phyloP scores from a whole-genome alignment of 2,113 vertebrate species.

The Lanius collurio region DNA sequence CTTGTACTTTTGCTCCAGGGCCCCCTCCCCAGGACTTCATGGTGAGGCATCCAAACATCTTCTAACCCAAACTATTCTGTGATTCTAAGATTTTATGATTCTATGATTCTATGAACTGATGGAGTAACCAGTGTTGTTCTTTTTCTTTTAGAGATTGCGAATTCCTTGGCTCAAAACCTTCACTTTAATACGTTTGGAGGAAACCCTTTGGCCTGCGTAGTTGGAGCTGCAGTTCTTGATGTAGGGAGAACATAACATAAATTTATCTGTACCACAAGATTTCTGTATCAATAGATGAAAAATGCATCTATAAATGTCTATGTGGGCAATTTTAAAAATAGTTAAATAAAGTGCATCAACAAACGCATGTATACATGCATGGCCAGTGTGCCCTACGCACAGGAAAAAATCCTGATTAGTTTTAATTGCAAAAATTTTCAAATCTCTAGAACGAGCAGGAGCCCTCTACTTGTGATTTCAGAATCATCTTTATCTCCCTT shows the following conservation, averaged over 20 bases:
- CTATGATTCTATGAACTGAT: not conserved
- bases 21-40: too few relatives aligned
- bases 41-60: too few relatives aligned
- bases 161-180: constrained; percentile 70
- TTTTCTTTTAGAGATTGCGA: constrained; percentile 83
- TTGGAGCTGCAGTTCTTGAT: constrained; percentile 87
- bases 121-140: not conserved
- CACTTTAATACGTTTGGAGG: constrained; percentile 94
- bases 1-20: too few relatives aligned
- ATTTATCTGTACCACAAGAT: not conserved
- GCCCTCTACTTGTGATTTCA: not conserved
- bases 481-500: not conserved
- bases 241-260: constrained; percentile 60
- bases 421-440: not conserved
- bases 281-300: not conserved
- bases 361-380: not conserved
- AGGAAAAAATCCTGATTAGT: not conserved
- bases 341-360: not conserved
- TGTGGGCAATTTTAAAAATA: not conserved
- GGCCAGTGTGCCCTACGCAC: not conserved
- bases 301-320: not conserved
- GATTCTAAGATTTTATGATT: not conserved
- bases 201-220: constrained; percentile 82
- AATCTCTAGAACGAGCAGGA: not conserved
- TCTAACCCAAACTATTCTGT: not conserved